phyloP scores from a whole-genome alignment of 2,888 invertebrate species.

The Dascillus cervinus region DNA sequence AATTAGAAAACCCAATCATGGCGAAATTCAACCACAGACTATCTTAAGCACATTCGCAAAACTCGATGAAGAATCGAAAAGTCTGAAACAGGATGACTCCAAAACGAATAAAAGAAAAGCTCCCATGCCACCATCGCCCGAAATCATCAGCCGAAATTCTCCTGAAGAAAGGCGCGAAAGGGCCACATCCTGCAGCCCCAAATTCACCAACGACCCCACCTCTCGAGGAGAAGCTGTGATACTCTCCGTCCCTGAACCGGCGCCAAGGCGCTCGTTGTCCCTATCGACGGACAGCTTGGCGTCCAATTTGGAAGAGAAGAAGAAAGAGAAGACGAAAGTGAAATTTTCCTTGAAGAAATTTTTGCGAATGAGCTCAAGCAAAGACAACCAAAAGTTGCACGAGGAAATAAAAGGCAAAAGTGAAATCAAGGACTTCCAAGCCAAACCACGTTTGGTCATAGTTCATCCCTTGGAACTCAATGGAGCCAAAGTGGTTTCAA shows the following conservation, averaged over 20 bases:
- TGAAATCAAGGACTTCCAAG: slow-evolving; percentile 52
- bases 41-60: slow-evolving; percentile 28
- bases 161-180: slow-evolving; percentile 60
- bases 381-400: slow-evolving; percentile 56
- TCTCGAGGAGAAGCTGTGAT: not conserved
- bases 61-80: slow-evolving; percentile 36
- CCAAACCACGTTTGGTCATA: slow-evolving; percentile 72
- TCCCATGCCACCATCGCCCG: slow-evolving; percentile 62
- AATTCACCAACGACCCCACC: slow-evolving; percentile 46
- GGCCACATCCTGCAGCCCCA: slow-evolving; percentile 55
- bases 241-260: slow-evolving; percentile 52
- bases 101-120: slow-evolving; percentile 65
- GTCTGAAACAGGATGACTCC: slow-evolving; percentile 52
- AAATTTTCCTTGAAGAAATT: slow-evolving; percentile 80
- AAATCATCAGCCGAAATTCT: slow-evolving; percentile 49
- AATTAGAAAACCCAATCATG: slow-evolving; percentile 28
- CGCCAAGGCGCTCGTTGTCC: slow-evolving; percentile 62
- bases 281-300: slow-evolving; percentile 67
- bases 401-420: slow-evolving; percentile 46
- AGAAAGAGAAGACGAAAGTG: slow-evolving; percentile 61
- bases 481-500: slow-evolving; percentile 59
- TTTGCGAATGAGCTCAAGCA: slow-evolving; percentile 67
- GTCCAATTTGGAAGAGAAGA: slow-evolving; percentile 38
- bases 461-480: slow-evolving; percentile 84
- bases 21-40: slow-evolving; percentile 17